These are phyloP conservation scores for Emydoidea blandingii DNA, from an alignment of 2,797 vertebrate genomes.

Conservation along the genomic window DNA sequence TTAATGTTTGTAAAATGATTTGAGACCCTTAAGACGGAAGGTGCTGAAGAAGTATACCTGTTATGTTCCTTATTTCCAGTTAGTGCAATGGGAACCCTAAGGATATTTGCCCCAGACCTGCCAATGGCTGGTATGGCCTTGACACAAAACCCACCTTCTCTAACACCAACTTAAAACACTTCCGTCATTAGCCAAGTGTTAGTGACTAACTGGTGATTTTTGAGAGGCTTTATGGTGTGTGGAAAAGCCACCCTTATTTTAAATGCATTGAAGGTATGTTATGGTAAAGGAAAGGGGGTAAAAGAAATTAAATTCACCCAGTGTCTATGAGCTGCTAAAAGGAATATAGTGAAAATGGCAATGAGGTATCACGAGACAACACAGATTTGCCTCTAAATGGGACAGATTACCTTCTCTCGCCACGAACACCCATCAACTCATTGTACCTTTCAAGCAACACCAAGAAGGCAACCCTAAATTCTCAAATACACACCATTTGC, in stretches of 20 bases:
- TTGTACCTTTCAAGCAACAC: not conserved
- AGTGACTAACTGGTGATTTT: not conserved
- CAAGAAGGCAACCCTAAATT: slow-evolving; percentile 25
- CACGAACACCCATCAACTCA: not conserved
- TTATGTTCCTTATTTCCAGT: not conserved
- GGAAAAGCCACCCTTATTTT: not conserved
- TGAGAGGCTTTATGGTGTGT: not conserved
- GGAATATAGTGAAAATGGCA: not conserved
- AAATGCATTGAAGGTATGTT: not conserved
- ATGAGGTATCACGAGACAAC: not conserved
- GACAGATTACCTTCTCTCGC: not conserved
- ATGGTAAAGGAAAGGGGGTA: not conserved
- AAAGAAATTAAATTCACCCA: not conserved
- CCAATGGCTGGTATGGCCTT: not conserved
- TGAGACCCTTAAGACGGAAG: not conserved
- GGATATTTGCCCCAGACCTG: not conserved
- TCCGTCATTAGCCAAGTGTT: not conserved
- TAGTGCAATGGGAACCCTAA: not conserved
- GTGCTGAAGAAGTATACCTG: not conserved
- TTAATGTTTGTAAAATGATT: not conserved
- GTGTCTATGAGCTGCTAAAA: accelerated
- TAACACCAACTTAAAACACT: not conserved
- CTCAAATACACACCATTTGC: accelerated
- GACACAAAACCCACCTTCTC: not conserved
- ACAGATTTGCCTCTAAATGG: not conserved